These are phyloP conservation scores for Bufo gargarizans DNA, from an alignment of 2,113 vertebrate species.

Conservation along the genomic window DNA sequence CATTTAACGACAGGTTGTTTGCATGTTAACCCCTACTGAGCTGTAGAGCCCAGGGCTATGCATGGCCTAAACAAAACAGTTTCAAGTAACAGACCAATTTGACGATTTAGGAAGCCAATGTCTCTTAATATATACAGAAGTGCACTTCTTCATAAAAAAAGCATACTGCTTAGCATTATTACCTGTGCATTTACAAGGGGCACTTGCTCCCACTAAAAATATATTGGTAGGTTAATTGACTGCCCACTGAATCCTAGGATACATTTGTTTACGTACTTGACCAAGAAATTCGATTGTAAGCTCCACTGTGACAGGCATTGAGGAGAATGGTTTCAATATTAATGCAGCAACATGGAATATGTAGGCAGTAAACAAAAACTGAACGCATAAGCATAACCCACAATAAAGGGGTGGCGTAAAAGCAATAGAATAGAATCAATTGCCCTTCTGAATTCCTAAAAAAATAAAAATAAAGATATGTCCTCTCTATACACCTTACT, in stretches of 20 bases:
- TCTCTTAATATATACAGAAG: neutral
- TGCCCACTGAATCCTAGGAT: neutral
- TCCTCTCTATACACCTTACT: too few species aligned
- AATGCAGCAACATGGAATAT: neutral
- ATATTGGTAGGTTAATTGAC: slow-evolving; percentile 1
- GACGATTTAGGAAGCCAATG: neutral
- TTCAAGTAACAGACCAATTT: neutral
- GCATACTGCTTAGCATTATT: neutral
- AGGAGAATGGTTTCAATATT: neutral
- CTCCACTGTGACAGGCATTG: neutral
- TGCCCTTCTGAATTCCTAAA: too few species aligned
- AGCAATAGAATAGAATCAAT: neutral
- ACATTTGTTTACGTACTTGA: neutral
- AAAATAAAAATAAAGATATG: too few species aligned
- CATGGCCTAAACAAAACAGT: neutral
- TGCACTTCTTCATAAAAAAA: neutral
- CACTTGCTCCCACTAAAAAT: neutral
- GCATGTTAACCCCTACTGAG: slow-evolving; percentile 62
- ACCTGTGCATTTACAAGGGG: neutral
- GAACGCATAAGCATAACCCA: neutral
- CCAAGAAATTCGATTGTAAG: neutral
- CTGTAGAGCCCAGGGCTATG: neutral
- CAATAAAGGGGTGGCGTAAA: neutral
- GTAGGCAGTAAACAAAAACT: neutral
- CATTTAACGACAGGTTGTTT: slow-evolving; percentile 70